Evolutionary conservation across 2,797 vertebrate species (phyloP).

Genomic region (Notoglanidium macrostoma): DNA sequence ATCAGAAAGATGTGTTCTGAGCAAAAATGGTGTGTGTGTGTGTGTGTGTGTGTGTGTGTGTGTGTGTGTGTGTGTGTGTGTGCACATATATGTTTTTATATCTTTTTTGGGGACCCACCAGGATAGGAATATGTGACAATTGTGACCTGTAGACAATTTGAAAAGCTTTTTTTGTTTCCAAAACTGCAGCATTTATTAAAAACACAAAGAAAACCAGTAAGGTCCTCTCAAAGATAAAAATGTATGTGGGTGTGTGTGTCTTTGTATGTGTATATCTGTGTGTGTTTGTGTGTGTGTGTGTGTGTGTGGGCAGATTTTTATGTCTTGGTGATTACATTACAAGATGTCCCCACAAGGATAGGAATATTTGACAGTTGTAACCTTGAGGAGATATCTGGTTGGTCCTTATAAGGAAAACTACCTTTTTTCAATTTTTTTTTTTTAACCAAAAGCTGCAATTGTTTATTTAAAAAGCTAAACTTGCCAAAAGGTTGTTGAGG

Average conservation of each 20-base stretch:
- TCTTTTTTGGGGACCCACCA: not conserved
- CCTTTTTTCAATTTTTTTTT: too few relatives aligned
- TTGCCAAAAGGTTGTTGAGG: too few relatives aligned
- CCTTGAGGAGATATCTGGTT: too few relatives aligned
- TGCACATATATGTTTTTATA: not conserved
- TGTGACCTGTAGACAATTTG: not conserved
- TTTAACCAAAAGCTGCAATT: too few relatives aligned
- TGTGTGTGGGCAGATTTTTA: too few relatives aligned
- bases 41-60: conserved; percentile 23
- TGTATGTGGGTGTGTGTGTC: conserved; percentile 25
- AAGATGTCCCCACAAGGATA: too few relatives aligned
- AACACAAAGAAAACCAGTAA: not conserved
- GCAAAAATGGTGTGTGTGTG: conserved; percentile 33
- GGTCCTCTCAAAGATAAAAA: not conserved
- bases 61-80: not conserved
- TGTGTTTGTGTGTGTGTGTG: not conserved
- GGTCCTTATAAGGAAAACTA: too few relatives aligned
- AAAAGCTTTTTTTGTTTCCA: not conserved
- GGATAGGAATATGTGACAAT: not conserved
- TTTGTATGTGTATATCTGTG: not conserved
- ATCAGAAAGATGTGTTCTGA: conserved; percentile 51
- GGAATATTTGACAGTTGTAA: too few relatives aligned
- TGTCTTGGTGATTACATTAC: too few relatives aligned
- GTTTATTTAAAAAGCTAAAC: too few relatives aligned
- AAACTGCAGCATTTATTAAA: not conserved